Evolutionary conservation across 35 echinoderm and acorn worm species (phyloP).

Genomic region (Antedon bifida): DNA sequence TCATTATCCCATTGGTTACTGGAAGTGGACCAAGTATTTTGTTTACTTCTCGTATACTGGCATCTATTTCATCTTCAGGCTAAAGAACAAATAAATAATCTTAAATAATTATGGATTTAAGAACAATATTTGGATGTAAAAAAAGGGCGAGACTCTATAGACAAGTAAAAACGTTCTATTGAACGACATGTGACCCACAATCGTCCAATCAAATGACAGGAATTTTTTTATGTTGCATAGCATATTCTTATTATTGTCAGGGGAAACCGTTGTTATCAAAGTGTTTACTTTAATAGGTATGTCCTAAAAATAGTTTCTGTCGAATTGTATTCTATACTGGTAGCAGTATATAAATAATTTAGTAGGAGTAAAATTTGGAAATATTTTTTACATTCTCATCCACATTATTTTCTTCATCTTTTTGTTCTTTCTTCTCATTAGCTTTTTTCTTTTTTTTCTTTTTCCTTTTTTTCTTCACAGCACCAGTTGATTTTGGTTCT

Average conservation of each 20-base stretch:
- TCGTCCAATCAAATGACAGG: too few relatives aligned
- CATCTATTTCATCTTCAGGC: slow-evolving; percentile 96
- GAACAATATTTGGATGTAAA: too few relatives aligned
- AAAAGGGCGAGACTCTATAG: too few relatives aligned
- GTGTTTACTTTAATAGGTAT: too few relatives aligned
- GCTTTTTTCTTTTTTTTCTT: slow-evolving; percentile 36
- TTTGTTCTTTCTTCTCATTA: background rate
- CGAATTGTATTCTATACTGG: too few relatives aligned
- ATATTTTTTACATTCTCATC: background rate
- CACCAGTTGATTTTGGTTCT: background rate
- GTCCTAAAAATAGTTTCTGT: too few relatives aligned
- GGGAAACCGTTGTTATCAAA: too few relatives aligned
- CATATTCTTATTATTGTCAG: background rate
- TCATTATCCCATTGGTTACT: background rate
- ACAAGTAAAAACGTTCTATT: background rate
- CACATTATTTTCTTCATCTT: background rate
- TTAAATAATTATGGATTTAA: background rate
- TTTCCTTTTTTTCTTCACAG: slow-evolving; percentile 20
- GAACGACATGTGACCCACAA: background rate
- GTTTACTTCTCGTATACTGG: slow-evolving; percentile 72
- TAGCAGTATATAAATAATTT: too few relatives aligned
- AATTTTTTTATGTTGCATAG: background rate
- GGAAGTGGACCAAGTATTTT: slow-evolving; percentile 39
- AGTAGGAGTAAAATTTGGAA: too few relatives aligned
- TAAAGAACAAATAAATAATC: background rate